These are phyloP conservation scores for Diaperis boleti DNA, from an alignment of 2,888 invertebrate species.

Conservation along the genomic window DNA sequence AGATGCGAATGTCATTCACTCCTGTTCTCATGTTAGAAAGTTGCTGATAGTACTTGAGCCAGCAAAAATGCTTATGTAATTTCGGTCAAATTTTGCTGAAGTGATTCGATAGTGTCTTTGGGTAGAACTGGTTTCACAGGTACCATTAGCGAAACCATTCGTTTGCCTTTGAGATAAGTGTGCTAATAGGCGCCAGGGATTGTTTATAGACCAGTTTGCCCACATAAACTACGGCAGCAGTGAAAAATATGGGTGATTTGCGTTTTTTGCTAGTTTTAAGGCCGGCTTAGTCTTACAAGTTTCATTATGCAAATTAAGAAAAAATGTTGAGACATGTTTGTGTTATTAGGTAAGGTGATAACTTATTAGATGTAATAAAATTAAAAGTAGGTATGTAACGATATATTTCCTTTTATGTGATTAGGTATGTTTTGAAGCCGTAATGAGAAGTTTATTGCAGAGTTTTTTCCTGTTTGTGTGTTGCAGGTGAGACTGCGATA, in stretches of 20 bases:
- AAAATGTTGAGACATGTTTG: background rate
- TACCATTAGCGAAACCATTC: background rate
- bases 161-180: slow-evolving; percentile 3
- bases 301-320: slow-evolving; percentile 7
- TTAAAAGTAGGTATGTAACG: background rate
- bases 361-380: background rate
- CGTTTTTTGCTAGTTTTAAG: slow-evolving; percentile 9
- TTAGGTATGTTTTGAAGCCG: too few relatives aligned
- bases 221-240: slow-evolving; percentile 13
- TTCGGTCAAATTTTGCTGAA: slow-evolving; percentile 12
- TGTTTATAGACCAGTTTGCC: slow-evolving; percentile 42
- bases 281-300: background rate
- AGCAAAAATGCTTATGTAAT: slow-evolving; percentile 31
- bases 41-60: slow-evolving; percentile 13
- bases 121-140: slow-evolving; percentile 24
- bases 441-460: too few relatives aligned
- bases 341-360: background rate
- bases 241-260: slow-evolving; percentile 14
- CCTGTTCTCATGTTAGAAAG: slow-evolving; percentile 20
- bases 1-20: slow-evolving; percentile 35
- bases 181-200: slow-evolving; percentile 39
- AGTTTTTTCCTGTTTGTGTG: too few relatives aligned
- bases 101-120: slow-evolving; percentile 31
- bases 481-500: too few relatives aligned
- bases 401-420: background rate